These are phyloP conservation scores for Hydraecia micacea DNA, from an alignment of 2,888 invertebrate species.

Conservation along the genomic window DNA sequence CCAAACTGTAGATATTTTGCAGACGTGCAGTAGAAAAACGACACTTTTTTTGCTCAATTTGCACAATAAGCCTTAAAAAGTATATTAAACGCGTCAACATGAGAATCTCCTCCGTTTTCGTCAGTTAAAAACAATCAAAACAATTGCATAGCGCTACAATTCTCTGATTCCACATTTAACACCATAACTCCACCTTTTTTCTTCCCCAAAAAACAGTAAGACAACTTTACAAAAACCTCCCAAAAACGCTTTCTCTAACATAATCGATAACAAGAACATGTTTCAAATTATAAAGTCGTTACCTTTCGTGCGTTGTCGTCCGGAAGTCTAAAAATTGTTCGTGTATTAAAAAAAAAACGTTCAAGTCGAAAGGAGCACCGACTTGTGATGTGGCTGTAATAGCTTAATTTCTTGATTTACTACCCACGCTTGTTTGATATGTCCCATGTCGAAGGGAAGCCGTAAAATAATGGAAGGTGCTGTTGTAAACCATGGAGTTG, in stretches of 20 bases:
- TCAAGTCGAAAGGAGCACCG: slow-evolving; percentile 67
- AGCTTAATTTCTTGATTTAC: slow-evolving; percentile 82
- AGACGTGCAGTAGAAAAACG: no score
- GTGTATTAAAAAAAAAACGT: slow-evolving; percentile 72
- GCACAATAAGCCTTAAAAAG: no score
- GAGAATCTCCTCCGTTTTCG: no score
- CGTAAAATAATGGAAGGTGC: slow-evolving; percentile 67
- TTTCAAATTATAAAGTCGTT: slow-evolving; percentile 71
- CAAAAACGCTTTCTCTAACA: slow-evolving; percentile 43
- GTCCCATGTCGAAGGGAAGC: slow-evolving; percentile 70
- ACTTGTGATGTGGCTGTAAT: slow-evolving; percentile 74
- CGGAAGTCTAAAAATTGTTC: slow-evolving; percentile 78
- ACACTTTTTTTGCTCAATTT: no score
- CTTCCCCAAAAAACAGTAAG: background rate
- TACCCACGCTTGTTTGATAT: slow-evolving; percentile 69
- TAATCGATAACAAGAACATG: slow-evolving; percentile 69
- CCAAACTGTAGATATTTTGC: no score
- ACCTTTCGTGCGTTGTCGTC: slow-evolving; percentile 63
- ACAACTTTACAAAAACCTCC: background rate
- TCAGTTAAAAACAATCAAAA: no score
- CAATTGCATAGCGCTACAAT: no score
- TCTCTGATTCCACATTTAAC: background rate
- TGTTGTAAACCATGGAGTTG: slow-evolving; percentile 40
- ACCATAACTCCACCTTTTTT: background rate
- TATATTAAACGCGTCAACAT: no score